Percentiles rank a stretch among this genome's conserved stretches.
Evolutionary conservation across 2,797 vertebrate genomes (phyloP).

Genomic region (Myoxocephalus aenaeus): DNA sequence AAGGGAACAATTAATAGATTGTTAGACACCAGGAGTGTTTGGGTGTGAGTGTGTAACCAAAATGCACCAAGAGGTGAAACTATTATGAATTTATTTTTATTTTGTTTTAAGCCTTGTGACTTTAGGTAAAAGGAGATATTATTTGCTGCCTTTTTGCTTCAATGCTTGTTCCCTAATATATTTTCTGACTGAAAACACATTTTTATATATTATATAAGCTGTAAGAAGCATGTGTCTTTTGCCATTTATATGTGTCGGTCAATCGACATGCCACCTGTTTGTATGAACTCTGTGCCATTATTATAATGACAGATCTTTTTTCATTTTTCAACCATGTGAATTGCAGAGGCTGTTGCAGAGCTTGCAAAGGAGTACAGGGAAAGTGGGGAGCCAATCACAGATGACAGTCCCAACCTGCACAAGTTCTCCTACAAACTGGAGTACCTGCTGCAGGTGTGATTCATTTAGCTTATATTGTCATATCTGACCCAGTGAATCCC

Average conservation of each 20-base stretch:
- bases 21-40: neutral
- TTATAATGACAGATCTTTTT: neutral
- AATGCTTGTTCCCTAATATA: neutral
- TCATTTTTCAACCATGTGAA: conserved; percentile 2
- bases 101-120: neutral
- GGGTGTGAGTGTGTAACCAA: conserved; percentile 12
- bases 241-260: neutral
- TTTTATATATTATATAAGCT: neutral
- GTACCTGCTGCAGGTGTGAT: conserved; percentile 93
- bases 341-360: conserved; percentile 90
- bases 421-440: conserved; percentile 98
- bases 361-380: conserved; percentile 92
- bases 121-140: neutral
- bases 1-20: neutral
- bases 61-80: neutral
- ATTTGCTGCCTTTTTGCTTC: neutral
- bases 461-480: conserved; percentile 1
- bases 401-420: conserved; percentile 93
- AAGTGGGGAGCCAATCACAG: conserved; percentile 93
- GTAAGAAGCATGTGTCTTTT: neutral
- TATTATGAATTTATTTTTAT: neutral
- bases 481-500: neutral
- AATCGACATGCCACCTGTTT: neutral
- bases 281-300: neutral
- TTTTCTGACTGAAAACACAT: neutral